phyloP scores from a whole-genome alignment of 2,113 vertebrate species.

The Aepyceros melampus region DNA sequence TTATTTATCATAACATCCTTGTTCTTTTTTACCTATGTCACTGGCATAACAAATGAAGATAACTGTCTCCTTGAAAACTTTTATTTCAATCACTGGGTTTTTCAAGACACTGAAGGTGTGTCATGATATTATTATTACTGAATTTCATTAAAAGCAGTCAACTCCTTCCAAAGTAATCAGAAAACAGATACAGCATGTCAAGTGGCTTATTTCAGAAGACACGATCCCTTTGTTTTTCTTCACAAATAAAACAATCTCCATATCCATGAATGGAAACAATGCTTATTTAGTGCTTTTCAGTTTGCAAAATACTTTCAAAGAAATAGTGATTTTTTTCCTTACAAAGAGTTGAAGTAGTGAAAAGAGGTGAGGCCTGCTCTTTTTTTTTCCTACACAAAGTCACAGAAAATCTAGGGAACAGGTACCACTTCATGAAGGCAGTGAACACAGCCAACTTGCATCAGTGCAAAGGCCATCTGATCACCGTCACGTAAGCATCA shows the following conservation, averaged over 20 bases:
- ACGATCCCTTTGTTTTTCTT: not conserved
- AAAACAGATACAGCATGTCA: not conserved
- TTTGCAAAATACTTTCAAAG: not conserved
- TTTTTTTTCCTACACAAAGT: not conserved
- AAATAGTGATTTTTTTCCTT: not conserved
- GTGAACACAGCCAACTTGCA: not conserved
- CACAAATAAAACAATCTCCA: not conserved
- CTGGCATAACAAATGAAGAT: not conserved
- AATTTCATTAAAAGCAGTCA: slow-evolving; percentile 27
- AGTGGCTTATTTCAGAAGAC: not conserved
- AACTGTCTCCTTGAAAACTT: not conserved
- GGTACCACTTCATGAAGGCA: not conserved
- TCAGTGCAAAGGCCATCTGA: not conserved
- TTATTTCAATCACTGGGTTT: not conserved
- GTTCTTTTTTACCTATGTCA: not conserved
- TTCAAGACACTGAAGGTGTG: not conserved
- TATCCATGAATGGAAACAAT: not conserved
- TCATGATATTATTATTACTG: not conserved
- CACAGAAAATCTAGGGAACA: not conserved
- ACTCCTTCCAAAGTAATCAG: slow-evolving; percentile 12
- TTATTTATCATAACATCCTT: not conserved
- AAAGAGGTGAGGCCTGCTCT: not conserved
- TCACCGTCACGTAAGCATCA: not conserved
- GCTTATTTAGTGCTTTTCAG: not conserved
- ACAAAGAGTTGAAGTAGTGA: not conserved